Conservation (phyloP, 2,888 invertebrate genomes). For the Epistrophella euchroma region DNA sequence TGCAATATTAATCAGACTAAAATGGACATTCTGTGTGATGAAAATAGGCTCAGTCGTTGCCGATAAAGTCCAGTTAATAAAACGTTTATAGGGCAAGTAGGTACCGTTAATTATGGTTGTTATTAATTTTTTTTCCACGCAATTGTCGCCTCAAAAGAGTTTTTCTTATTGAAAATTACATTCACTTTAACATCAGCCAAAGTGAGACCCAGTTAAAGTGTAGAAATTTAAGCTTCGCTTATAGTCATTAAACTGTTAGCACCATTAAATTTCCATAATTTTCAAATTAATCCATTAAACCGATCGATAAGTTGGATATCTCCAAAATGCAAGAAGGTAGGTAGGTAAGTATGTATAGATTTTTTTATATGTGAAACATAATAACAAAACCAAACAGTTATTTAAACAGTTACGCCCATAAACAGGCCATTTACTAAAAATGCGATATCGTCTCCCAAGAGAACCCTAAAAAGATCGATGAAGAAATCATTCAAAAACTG, state of each 20-base stretch:
- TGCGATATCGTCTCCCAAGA: not conserved
- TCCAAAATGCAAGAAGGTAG: not conserved
- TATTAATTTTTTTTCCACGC: too few species aligned
- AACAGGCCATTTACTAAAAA: conserved; percentile 17
- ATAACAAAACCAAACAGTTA: conserved; percentile 53
- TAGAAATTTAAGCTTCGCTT: not conserved
- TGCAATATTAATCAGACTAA: too few species aligned
- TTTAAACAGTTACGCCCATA: conserved; percentile 55
- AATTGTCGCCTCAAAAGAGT: too few species aligned
- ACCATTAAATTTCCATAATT: conserved; percentile 58
- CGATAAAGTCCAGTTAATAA: too few species aligned
- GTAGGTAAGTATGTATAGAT: too few species aligned
- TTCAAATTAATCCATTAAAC: conserved; percentile 62
- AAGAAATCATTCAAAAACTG: conserved; percentile 58
- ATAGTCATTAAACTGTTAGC: not conserved
- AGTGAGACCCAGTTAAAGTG: not conserved
- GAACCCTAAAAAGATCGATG: conserved; percentile 52
- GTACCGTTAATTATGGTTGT: too few species aligned
- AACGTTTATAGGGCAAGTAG: too few species aligned
- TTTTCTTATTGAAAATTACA: not conserved
- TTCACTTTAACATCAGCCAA: not conserved
- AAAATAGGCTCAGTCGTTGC: too few species aligned
- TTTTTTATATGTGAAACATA: not conserved
- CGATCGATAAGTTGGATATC: not conserved
- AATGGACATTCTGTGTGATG: too few species aligned